phyloP scores from a whole-genome alignment of 2,113 vertebrate species.

The Cinclus mexicanus region DNA sequence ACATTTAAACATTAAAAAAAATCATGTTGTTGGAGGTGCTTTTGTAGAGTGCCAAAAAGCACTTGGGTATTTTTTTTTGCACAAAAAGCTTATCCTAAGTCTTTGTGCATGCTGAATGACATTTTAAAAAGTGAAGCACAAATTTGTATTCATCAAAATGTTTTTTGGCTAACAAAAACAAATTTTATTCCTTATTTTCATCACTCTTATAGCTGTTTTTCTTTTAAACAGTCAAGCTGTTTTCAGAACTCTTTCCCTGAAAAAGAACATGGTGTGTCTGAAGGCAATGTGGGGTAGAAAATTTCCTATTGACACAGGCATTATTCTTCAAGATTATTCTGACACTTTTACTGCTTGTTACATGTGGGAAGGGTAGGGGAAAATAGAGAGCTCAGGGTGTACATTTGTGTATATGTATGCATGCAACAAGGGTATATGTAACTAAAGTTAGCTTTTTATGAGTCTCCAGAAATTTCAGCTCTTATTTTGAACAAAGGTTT shows the following conservation, averaged over 20 bases:
- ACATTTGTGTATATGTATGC: not conserved
- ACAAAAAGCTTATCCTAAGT: not conserved
- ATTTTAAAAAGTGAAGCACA: not conserved
- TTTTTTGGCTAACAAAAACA: not conserved
- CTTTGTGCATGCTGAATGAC: not conserved
- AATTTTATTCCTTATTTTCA: not conserved
- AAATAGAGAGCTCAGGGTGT: not conserved
- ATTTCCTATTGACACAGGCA: not conserved
- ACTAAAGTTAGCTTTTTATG: not conserved
- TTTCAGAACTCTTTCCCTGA: not conserved
- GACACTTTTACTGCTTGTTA: not conserved
- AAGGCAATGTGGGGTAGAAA: not conserved
- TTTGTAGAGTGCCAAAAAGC: not conserved
- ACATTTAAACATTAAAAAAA: not conserved
- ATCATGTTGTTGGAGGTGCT: not conserved
- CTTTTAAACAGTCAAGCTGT: not conserved
- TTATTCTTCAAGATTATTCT: not conserved
- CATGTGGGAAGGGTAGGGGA: not conserved
- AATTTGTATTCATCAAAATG: not conserved
- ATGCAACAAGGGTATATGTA: not conserved
- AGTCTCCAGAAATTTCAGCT: not conserved
- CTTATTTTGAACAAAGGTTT: not conserved
- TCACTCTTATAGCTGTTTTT: not conserved
- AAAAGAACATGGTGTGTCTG: not conserved
- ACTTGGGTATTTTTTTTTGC: not conserved